phyloP scores from a whole-genome alignment of 2,797 vertebrate species.

The Hirundo rustica region DNA sequence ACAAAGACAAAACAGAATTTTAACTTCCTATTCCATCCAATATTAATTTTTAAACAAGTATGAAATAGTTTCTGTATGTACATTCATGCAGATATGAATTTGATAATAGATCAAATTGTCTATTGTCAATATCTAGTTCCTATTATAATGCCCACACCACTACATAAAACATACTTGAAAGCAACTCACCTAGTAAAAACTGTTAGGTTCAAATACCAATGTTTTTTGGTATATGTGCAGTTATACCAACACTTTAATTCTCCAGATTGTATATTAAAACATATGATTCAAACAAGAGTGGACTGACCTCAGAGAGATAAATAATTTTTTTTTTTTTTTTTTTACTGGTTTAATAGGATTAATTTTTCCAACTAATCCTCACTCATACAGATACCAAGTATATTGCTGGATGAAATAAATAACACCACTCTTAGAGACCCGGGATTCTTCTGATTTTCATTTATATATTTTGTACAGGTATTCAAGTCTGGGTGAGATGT shows the following conservation, averaged over 20 bases:
- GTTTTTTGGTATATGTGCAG: neutral
- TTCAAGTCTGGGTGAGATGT: neutral
- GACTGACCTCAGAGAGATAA: neutral
- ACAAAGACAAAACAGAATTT: neutral
- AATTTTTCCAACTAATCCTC: neutral
- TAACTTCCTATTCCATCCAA: neutral
- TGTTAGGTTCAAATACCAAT: neutral
- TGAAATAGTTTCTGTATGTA: neutral
- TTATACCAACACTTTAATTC: neutral
- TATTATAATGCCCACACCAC: neutral
- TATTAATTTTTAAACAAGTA: neutral
- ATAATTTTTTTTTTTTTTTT: neutral
- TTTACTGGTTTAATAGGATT: neutral
- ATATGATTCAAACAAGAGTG: neutral
- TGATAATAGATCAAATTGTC: neutral
- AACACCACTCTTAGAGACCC: neutral
- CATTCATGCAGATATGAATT: neutral
- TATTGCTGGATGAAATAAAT: neutral
- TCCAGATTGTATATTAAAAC: neutral
- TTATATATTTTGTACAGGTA: neutral
- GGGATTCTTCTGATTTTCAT: neutral
- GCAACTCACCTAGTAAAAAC: neutral
- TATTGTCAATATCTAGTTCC: neutral
- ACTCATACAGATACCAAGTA: neutral
- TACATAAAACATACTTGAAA: neutral